Conservation (phyloP, 2,888 invertebrate species). For the Clusia tigrina region DNA sequence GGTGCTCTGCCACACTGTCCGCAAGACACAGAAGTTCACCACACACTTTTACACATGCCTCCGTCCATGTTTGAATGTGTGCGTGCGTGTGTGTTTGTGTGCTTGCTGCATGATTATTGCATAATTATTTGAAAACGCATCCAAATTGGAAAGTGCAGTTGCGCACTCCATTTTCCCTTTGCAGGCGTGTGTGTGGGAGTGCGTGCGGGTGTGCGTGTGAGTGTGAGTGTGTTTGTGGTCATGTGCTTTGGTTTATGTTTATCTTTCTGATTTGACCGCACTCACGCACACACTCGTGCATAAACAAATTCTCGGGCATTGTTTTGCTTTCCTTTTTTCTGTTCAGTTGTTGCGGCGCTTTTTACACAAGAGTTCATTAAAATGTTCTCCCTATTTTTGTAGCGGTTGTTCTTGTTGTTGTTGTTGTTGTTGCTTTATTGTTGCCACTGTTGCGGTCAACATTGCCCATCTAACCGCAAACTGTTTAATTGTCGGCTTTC, state of each 20-base stretch:
- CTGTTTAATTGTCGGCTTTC: not conserved
- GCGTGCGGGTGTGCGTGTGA: not conserved
- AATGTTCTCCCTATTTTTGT: constrained; percentile 9
- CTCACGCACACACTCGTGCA: not conserved
- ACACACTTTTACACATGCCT: too few species aligned
- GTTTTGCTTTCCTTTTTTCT: not conserved
- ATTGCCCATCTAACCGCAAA: not conserved
- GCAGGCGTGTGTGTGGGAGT: not conserved
- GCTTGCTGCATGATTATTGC: constrained; percentile 4
- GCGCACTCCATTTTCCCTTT: not conserved
- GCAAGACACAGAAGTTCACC: too few species aligned
- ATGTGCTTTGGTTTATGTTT: not conserved
- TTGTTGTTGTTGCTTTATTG: not conserved
- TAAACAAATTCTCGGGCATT: not conserved
- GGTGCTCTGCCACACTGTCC: too few species aligned
- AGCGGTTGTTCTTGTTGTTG: constrained; percentile 5
- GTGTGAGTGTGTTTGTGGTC: constrained; percentile 11
- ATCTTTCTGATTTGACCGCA: not conserved
- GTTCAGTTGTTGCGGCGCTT: constrained; percentile 9
- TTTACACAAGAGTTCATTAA: constrained; percentile 23
- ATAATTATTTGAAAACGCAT: constrained; percentile 16
- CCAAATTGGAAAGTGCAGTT: constrained; percentile 3
- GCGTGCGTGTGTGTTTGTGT: constrained; percentile 15
- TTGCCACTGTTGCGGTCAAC: not conserved
- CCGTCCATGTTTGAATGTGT: too few species aligned